A percentile compares a stretch with the other conserved stretches of the same genome.
Evolutionary conservation across 2,113 vertebrate species (phyloP).

Genomic region (Camarhynchus parvulus): DNA sequence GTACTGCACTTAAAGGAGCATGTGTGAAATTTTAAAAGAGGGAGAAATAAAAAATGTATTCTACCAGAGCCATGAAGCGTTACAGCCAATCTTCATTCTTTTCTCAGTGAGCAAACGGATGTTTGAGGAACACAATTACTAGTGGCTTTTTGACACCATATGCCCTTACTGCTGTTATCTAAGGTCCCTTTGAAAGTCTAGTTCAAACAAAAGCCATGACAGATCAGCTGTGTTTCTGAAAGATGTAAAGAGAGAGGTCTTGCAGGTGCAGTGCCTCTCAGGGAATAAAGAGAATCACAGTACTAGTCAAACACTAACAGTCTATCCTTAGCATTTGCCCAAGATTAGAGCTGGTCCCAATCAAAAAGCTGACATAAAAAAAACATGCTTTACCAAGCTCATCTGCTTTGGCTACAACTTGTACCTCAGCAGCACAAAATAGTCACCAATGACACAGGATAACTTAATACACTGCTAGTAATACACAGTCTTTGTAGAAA

Average conservation of each 20-base stretch:
- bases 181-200: background rate
- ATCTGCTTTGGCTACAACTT: background rate
- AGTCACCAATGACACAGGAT: background rate
- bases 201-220: background rate
- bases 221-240: background rate
- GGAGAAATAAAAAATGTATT: background rate
- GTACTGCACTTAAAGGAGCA: background rate
- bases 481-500: background rate
- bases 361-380: background rate
- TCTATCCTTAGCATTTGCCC: accelerated
- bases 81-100: background rate
- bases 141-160: background rate
- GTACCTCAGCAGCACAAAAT: background rate
- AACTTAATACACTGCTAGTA: background rate
- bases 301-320: background rate
- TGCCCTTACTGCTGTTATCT: background rate
- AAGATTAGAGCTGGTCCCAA: accelerated
- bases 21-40: background rate
- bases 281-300: background rate
- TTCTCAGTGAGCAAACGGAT: background rate
- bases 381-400: background rate
- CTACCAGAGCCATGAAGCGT: background rate
- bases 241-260: background rate
- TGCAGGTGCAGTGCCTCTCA: background rate
- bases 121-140: background rate